Percentiles rank a stretch among this genome's conserved stretches.
These are phyloP conservation scores for Spodoptera littoralis DNA, from an alignment of 2,888 invertebrate genomes.

Conservation along the genomic window DNA sequence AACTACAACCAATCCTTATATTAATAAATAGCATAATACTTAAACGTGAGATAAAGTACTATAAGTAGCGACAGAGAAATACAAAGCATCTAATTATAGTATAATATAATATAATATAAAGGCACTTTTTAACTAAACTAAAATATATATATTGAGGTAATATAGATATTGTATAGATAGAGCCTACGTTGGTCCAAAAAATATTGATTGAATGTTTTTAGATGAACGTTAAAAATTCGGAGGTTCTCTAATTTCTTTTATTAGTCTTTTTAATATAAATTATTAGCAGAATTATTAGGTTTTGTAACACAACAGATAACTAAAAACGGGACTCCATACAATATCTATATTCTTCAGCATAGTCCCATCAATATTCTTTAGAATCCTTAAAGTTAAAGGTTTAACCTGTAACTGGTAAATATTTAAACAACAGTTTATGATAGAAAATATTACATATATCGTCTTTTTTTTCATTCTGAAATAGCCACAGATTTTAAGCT, in stretches of 20 bases:
- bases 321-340: no score
- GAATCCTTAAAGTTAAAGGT: conserved; percentile 38
- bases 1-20: conserved; percentile 4
- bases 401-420: conserved; percentile 22
- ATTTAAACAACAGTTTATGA: neutral
- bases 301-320: no score
- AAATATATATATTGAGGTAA: conserved; percentile 3
- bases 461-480: no score
- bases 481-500: no score
- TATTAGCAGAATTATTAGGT: no score
- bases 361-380: conserved; percentile 15
- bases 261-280: no score
- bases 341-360: neutral
- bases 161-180: no score
- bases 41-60: conserved; percentile 35
- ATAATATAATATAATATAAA: conserved; percentile 44
- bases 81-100: conserved; percentile 50
- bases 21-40: conserved; percentile 40
- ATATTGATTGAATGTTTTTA: no score
- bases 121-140: conserved; percentile 49
- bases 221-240: no score
- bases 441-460: no score
- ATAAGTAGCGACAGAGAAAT: conserved; percentile 35
- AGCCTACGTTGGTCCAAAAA: no score
- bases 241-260: no score